Conservation (phyloP, 1,140 invertebrate species). For the Rhynchophorus ferrugineus region DNA sequence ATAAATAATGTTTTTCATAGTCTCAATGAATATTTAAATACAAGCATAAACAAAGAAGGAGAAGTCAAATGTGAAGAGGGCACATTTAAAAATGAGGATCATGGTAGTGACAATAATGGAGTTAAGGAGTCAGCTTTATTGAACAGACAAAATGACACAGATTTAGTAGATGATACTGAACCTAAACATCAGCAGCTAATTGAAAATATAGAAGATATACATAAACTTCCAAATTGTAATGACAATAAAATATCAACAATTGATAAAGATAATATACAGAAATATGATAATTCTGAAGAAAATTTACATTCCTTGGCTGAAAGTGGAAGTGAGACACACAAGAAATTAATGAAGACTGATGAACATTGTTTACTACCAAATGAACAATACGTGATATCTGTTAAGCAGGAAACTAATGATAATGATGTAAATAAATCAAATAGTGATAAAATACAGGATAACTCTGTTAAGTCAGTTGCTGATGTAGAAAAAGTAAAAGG, state of each 20-base stretch:
- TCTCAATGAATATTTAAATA: slow-evolving; percentile 54
- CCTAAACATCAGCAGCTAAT: too few species aligned
- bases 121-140: too few species aligned
- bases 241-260: background rate
- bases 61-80: background rate
- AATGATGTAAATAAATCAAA: background rate
- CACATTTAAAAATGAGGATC: background rate
- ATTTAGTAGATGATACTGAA: too few species aligned
- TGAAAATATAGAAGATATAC: background rate
- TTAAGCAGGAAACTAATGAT: background rate
- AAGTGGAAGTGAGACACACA: background rate
- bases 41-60: slow-evolving; percentile 33
- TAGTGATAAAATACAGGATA: too few species aligned
- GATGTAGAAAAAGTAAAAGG: too few species aligned
- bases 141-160: too few species aligned
- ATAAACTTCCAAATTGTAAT: background rate
- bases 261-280: background rate
- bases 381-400: too few species aligned
- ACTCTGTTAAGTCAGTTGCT: too few species aligned
- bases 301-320: background rate
- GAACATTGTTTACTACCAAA: background rate
- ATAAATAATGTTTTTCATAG: slow-evolving; percentile 56
- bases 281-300: background rate
- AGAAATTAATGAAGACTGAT: background rate
- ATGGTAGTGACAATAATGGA: too few species aligned